Base-by-base conservation (phyloP, 2,888 invertebrate genomes). In the Mystacides longicornis region DNA sequence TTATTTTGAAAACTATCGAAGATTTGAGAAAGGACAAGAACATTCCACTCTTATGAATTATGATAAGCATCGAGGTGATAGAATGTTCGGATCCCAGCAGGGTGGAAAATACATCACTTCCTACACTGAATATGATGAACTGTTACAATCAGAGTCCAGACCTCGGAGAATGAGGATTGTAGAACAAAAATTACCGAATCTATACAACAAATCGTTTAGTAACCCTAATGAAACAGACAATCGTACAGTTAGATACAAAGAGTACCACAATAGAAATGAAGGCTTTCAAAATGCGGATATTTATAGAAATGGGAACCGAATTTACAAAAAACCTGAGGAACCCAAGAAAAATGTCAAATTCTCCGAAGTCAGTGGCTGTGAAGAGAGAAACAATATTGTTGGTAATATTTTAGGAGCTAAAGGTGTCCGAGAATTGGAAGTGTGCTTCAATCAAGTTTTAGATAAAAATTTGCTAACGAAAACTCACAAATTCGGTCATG, bases 391-490 rank as follows among this genome's bases (percentile, higher is more conserved):
- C 62, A 77, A 75, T 70, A 67, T 77, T 0, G 71, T 77, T 0
- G 72, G 77, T 52, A 76, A 75, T 62, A 75, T 74, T 0, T 67
- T 74, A 33, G 71, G 69, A 52, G 75, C 75, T 0, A 64, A 71
- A 11, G 69, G 75, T 2, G 77, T 77, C 0, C 65, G 77, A 45
- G 77, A 77, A 57, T 56, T 77, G 45, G 77, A 77, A 60, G 77
- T 77, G 0, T 77, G 77, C 0, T 65, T 77, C 33, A 76, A 75
- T 60, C 77, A 77, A 58, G 77, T 77, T 72, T 76, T 75, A 60
- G 75, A 77, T 55, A 77, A 76, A 51, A 76, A 75, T 14, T 76
- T 76, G 64, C 75, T 77, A 54, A 76, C 75, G 64, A 77, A 74
- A 64, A 74, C 75, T 49, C 4, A 20, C 3, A 46, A 76, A 75